Base-by-base conservation (phyloP, 2,797 vertebrate genomes). In the Mionectes olivaceus region DNA sequence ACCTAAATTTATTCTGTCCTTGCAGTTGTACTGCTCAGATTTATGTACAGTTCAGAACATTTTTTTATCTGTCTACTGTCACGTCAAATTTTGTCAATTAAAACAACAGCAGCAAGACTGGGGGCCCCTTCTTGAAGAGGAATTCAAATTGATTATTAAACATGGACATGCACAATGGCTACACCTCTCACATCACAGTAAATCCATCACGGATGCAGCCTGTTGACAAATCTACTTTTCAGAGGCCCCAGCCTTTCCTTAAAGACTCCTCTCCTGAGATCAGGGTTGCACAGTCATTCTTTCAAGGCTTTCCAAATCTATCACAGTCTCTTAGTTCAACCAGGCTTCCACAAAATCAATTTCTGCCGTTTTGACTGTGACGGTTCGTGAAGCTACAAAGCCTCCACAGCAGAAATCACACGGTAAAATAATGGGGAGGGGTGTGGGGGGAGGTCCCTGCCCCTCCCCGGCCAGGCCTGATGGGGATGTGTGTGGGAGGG, bases 41-140 rank as follows among this genome's bases (percentile, higher is more conserved):
- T 80, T 1, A 7, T 1, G 6, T 0, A 4, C 3, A 18, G 23
- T 71, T 50, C 43, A 75, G 13, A 41, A 30, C 0, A 0, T 8
- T 83, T 53, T 53, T 57, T 11, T 14, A 46, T 4, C 16, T 15
- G 13, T 47, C 35, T 21, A 28, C 41, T 76, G 33, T 28, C 70
- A 52, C 24, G 46, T 39, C 3, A 3, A 7, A 24, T 79, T 55
- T 9, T 52, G 16, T 13, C 24, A 28, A 22, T 44, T 69, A 41
- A 82, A 93, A 82, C 22, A 69, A 25, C 3, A 52, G 13, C 5
- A 78, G 33, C 7, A 27, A 64, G 41, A 57, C 33, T 14, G 16
- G 7, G 2, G 9, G 8, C 10, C n/a, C 18, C 8, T 50, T 56
- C 49, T 5, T 11, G 25, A 79, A 44, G 2, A 3, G 11, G 10